phyloP scores from a whole-genome alignment of 2,797 vertebrate species.

The Lutjanus campechanus region DNA sequence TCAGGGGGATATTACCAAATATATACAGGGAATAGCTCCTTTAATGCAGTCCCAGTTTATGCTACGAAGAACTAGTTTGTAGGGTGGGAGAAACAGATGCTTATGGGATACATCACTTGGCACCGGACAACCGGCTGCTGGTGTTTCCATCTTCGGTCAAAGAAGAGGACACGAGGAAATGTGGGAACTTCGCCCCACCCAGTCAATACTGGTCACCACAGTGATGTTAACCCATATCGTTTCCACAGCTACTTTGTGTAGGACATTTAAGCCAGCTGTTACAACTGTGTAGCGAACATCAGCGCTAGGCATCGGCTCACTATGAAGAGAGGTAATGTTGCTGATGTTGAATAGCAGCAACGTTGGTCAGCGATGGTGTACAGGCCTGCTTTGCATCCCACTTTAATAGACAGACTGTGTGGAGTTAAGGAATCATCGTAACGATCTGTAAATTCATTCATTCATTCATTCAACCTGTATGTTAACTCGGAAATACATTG shows the following conservation, averaged over 20 bases:
- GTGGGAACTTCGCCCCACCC: conserved; percentile 64
- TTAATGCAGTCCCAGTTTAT: background rate
- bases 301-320: background rate
- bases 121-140: conserved; percentile 31
- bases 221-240: conserved; percentile 9
- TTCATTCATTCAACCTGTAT: no score
- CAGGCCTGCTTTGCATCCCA: background rate
- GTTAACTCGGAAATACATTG: no score
- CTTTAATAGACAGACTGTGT: background rate
- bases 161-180: conserved; percentile 53
- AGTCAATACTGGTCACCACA: conserved; percentile 19
- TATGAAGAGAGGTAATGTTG: background rate
- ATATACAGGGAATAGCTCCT: rapidly evolving
- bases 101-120: conserved; percentile 43
- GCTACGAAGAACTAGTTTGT: background rate
- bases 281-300: background rate
- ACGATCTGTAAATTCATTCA: background rate
- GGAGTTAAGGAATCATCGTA: background rate
- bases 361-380: background rate
- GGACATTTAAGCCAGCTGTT: background rate
- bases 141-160: conserved; percentile 75
- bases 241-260: conserved; percentile 1
- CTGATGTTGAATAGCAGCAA: conserved; percentile 10
- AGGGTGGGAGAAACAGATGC: conserved; percentile 39
- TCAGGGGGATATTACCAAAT: rapidly evolving